Percentiles rank a stretch among this genome's conserved stretches.
These are phyloP conservation scores for Anthrax anthrax DNA, from an alignment of 2,888 invertebrate species.

Conservation along the genomic window DNA sequence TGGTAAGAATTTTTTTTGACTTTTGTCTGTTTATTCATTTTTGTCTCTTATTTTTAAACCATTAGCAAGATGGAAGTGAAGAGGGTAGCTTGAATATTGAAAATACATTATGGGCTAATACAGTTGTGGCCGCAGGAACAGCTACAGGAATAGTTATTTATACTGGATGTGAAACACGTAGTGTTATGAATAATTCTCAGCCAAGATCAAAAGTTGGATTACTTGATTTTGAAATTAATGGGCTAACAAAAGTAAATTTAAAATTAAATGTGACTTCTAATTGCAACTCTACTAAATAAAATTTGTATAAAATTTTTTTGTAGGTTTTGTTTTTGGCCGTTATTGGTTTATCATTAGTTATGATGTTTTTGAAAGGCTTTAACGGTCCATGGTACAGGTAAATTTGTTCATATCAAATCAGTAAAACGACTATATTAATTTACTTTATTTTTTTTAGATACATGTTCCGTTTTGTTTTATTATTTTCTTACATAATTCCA, in stretches of 20 bases:
- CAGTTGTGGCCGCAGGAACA: conserved; percentile 92
- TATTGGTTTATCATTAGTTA: conserved; percentile 74
- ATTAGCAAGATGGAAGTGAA: conserved; percentile 44
- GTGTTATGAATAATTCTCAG: conserved; percentile 96
- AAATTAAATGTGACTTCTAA: too few relatives aligned
- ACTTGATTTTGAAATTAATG: conserved; percentile 91
- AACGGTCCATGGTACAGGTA: conserved; percentile 79
- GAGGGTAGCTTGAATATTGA: conserved; percentile 84
- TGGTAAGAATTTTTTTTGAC: conserved; percentile 27
- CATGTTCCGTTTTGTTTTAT: conserved; percentile 87
- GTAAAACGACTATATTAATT: too few relatives aligned
- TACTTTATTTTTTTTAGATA: conserved; percentile 41
- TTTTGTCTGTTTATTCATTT: neutral
- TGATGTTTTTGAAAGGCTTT: conserved; percentile 95
- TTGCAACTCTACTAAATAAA: too few relatives aligned
- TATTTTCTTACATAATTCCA: conserved; percentile 98
- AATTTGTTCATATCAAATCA: too few relatives aligned
- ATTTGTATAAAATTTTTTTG: neutral
- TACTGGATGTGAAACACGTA: conserved; percentile 87
- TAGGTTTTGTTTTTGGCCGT: conserved; percentile 79
- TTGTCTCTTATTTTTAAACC: conserved; percentile 1
- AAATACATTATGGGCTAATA: conserved; percentile 97
- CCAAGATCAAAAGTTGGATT: conserved; percentile 94
- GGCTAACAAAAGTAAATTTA: conserved; percentile 65
- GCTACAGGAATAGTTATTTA: conserved; percentile 93